These are phyloP conservation scores for Myiotriccus ornatus DNA, from an alignment of 2,797 vertebrate species.

Conservation along the genomic window DNA sequence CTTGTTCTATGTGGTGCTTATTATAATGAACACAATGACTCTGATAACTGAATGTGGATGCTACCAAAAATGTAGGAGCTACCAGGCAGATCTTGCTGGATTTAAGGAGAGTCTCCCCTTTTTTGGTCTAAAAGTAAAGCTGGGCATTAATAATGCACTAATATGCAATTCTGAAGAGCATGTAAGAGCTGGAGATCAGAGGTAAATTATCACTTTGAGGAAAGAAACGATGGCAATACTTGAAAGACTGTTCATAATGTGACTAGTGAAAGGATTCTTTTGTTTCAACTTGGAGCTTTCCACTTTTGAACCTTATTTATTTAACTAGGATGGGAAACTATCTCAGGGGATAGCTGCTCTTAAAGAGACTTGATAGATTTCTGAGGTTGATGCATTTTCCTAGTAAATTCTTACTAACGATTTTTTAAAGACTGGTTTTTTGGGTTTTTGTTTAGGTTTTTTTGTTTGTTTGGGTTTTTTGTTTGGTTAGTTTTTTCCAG, in stretches of 20 bases:
- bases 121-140: background rate
- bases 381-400: background rate
- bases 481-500: background rate
- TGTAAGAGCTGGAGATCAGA: background rate
- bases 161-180: background rate
- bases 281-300: background rate
- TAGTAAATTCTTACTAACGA: background rate
- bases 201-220: background rate
- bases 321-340: background rate
- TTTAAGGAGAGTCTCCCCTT: background rate
- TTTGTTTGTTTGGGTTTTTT: background rate
- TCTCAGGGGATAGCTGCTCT: background rate
- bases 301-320: background rate
- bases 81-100: background rate
- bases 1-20: background rate
- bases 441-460: no score
- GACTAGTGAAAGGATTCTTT: background rate
- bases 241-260: background rate
- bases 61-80: background rate
- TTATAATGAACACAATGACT: background rate
- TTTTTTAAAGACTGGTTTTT: background rate
- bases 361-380: background rate
- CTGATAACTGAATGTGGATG: background rate
- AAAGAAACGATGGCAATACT: background rate
- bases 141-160: background rate